These are phyloP conservation scores for Pogonocherus hispidulus DNA, from an alignment of 2,888 invertebrate genomes.

Conservation along the genomic window DNA sequence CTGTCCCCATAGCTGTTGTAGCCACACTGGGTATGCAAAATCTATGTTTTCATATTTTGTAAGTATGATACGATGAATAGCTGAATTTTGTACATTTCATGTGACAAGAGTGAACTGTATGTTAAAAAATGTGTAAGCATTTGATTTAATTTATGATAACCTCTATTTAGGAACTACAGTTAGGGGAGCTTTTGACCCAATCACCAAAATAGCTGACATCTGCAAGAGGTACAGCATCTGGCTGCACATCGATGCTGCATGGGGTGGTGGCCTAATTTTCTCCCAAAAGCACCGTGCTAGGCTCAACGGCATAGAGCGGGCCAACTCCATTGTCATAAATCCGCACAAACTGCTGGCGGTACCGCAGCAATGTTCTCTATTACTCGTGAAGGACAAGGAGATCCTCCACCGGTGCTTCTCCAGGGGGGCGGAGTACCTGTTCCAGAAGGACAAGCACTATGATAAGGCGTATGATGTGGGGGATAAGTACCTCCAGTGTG, in stretches of 20 bases:
- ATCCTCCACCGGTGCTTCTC: constrained; percentile 69
- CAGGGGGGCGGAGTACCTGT: constrained; percentile 71
- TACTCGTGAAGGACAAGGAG: constrained; percentile 66
- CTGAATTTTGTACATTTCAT: too few relatives aligned
- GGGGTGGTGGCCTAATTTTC: constrained; percentile 74
- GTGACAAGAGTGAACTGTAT: too few relatives aligned
- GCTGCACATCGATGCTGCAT: constrained; percentile 85
- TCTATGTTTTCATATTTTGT: too few relatives aligned
- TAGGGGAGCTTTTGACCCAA: constrained; percentile 96
- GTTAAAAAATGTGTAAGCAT: too few relatives aligned
- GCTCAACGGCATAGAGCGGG: constrained; percentile 71
- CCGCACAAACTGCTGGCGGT: constrained; percentile 75
- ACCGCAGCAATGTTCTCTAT: constrained; percentile 72
- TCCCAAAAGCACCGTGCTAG: constrained; percentile 70
- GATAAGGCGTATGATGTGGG: constrained; percentile 70
- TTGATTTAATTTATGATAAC: too few relatives aligned
- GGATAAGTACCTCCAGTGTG: constrained; percentile 79
- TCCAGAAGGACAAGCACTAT: constrained; percentile 73
- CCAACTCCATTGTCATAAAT: constrained; percentile 75
- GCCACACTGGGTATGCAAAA: constrained; percentile 68
- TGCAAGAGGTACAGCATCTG: constrained; percentile 94
- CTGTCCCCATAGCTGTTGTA: constrained; percentile 69
- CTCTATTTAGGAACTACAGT: constrained; percentile 83
- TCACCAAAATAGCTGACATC: constrained; percentile 93
- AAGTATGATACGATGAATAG: too few relatives aligned